A percentile compares a stretch with the other conserved stretches of the same genome.
phyloP scores from a whole-genome alignment of 2,888 invertebrate species.

The Acrobasis consociella region DNA sequence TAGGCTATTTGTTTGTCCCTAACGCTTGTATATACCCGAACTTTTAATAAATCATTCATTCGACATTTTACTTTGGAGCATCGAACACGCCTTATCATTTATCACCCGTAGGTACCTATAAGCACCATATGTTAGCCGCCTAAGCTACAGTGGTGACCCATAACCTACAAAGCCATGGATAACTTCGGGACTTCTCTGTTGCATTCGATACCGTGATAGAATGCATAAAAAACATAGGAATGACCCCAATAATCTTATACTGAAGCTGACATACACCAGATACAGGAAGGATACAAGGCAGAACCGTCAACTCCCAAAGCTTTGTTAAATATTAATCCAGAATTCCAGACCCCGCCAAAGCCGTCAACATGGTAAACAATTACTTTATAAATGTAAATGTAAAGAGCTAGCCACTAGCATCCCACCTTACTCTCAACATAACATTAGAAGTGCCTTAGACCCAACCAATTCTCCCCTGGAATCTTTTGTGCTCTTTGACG shows the following conservation, averaged over 20 bases:
- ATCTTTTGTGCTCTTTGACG: not conserved
- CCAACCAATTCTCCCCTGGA: too few relatives aligned
- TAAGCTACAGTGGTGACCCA: too few relatives aligned
- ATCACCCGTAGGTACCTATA: too few relatives aligned
- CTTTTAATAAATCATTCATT: too few relatives aligned
- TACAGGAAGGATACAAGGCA: not conserved
- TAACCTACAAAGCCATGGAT: too few relatives aligned
- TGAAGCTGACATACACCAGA: too few relatives aligned
- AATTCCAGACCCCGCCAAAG: not conserved
- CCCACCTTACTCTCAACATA: not conserved
- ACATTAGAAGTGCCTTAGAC: not conserved
- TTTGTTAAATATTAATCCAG: not conserved
- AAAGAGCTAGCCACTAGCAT: not conserved
- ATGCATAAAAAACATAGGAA: not conserved
- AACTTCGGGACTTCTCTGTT: not conserved
- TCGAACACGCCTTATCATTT: too few relatives aligned
- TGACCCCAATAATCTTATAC: not conserved
- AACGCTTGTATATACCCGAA: too few relatives aligned
- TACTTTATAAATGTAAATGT: not conserved
- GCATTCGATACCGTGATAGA: not conserved
- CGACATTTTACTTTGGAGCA: too few relatives aligned
- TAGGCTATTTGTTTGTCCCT: too few relatives aligned
- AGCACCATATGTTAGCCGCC: too few relatives aligned
- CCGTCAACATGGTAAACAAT: not conserved
- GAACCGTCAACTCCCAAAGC: not conserved